Evolutionary conservation across 2,888 invertebrate genomes (phyloP), one percentile per base, ranked within the genome.

Genomic region (Pyrocoelia pectoralis): DNA sequence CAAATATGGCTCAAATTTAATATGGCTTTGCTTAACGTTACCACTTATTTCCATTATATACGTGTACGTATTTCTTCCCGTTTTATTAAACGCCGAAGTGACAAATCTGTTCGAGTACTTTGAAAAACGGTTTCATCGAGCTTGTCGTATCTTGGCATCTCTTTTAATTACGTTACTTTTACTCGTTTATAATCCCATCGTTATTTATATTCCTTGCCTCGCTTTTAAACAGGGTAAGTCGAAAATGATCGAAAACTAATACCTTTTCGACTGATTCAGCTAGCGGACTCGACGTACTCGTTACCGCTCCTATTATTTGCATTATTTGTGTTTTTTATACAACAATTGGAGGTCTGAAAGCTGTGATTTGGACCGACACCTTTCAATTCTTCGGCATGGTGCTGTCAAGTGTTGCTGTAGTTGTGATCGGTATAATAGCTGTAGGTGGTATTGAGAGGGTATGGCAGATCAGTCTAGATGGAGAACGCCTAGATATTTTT

Each of bases 321-420:
- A 80, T 87, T 1, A 83, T 89, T 1, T 93, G 92, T 75, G 90
- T 91, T 17, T 89, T 92, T 49, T 90, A 93, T 72, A 91, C 91
- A 2, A 89, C 91, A 1, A 76, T 92, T 33, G 92, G 88, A 40
- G 89, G 89, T 4, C 76, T 90, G 24, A 83, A 87, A 74, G 89
- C 89, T 2, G 87, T 90, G 3, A 87, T 90, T 1, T 88, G 88
- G 81, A 86, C 89, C 2, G 86, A 86, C 62, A 82, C 84, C 8
- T 74, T 86, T 51, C 88, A 89, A 59, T 85, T 88, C 46, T 79
- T 85, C 15, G 48, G 19, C 10, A 48, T 48, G 18, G 18, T 48
- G 6, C 14, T 18, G 1, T 48, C 48, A 15, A 19, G 1, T 15
- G 12, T 18, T n/a, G 48, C 17, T 8, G 18, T 48, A 17, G 8